Evolutionary conservation across 2,113 vertebrate species (phyloP).

Genomic region (Macquaria australasica): DNA sequence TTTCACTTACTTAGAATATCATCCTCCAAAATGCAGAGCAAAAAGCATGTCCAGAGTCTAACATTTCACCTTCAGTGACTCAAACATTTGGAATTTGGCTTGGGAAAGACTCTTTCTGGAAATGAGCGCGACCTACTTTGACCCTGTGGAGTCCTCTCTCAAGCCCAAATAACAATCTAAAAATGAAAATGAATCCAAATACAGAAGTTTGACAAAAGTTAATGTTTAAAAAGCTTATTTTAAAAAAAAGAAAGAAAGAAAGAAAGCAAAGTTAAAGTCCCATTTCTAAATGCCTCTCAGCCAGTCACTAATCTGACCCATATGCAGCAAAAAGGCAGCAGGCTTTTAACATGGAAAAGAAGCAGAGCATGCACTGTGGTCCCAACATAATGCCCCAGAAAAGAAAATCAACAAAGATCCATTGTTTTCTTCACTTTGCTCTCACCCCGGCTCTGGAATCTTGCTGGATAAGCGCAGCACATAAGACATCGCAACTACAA

Average conservation of each 20-base stretch:
- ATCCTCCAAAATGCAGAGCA: slow-evolving; percentile 13
- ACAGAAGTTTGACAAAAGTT: background rate
- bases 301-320: slow-evolving; percentile 73
- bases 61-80: slow-evolving; percentile 69
- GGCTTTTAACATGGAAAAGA: slow-evolving; percentile 63
- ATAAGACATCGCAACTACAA: slow-evolving; percentile 58
- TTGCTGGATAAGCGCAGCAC: slow-evolving; percentile 38
- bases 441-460: slow-evolving; percentile 64
- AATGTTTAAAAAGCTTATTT: slow-evolving; percentile 8
- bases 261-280: slow-evolving; percentile 16
- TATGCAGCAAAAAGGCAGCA: slow-evolving; percentile 65
- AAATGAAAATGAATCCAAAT: slow-evolving; percentile 1
- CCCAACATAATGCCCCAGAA: slow-evolving; percentile 59
- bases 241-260: slow-evolving; percentile 10
- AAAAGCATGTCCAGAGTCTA: slow-evolving; percentile 33
- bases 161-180: background rate
- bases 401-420: slow-evolving; percentile 74
- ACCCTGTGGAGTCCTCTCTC: slow-evolving; percentile 48
- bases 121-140: slow-evolving; percentile 60
- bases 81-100: slow-evolving; percentile 74
- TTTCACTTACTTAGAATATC: slow-evolving; percentile 11
- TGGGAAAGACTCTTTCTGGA: slow-evolving; percentile 56
- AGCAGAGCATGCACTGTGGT: slow-evolving; percentile 44
- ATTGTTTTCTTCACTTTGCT: slow-evolving; percentile 71
- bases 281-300: slow-evolving; percentile 54